Evolutionary conservation across 2,113 vertebrate species (phyloP).

Genomic region (Natator depressus): DNA sequence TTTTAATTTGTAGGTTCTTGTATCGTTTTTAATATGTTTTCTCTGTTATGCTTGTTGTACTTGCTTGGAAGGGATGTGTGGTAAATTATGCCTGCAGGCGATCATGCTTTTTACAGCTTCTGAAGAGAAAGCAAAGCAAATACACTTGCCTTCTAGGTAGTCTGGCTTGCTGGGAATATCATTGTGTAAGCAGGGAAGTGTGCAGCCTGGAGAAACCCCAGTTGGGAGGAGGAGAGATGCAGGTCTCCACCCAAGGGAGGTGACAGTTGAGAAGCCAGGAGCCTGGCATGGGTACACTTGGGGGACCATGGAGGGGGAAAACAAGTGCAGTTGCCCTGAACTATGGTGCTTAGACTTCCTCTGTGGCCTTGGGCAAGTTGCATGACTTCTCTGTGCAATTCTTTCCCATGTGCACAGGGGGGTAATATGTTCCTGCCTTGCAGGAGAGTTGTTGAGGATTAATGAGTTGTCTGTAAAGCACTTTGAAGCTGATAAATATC

Average conservation of each 20-base stretch:
- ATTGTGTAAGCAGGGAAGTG: not conserved
- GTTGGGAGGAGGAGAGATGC: not conserved
- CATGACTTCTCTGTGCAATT: not conserved
- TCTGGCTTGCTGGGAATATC: not conserved
- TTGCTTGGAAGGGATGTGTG: not conserved
- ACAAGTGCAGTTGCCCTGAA: not conserved
- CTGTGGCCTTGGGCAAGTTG: not conserved
- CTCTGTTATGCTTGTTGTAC: not conserved
- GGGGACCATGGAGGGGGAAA: not conserved
- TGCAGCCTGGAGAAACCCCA: not conserved
- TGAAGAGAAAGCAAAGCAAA: not conserved
- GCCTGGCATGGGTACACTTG: not conserved
- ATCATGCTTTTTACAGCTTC: not conserved
- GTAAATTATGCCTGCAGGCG: not conserved
- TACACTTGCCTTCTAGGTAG: not conserved
- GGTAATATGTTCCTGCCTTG: not conserved
- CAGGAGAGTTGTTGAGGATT: not conserved
- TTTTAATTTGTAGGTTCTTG: not conserved
- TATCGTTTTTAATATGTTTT: not conserved
- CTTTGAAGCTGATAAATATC: not conserved
- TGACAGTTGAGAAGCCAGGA: not conserved
- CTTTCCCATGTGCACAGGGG: not conserved
- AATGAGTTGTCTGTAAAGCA: not conserved
- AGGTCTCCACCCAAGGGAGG: not conserved
- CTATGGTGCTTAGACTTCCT: too few relatives aligned